Base-by-base conservation (phyloP, 2,797 vertebrate genomes). In the Tadarida brasiliensis region DNA sequence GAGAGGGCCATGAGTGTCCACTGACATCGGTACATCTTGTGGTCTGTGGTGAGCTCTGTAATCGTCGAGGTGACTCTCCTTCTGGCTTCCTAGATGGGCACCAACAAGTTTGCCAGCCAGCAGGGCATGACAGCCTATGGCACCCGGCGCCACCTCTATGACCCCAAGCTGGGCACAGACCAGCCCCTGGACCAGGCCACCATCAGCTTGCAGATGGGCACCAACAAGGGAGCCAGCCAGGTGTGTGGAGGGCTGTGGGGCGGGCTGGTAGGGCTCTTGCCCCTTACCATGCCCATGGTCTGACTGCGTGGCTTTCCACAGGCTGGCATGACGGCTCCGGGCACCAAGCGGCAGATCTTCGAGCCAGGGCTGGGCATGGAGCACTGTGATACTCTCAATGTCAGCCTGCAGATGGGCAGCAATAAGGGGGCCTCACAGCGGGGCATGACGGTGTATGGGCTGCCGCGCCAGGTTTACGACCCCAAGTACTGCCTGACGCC, bases 121-220 rank as follows among this genome's bases (percentile, higher is more conserved):
- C 99, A 99, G 96, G 99, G 99, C 33, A 99, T 99, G 99, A 99
- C 99, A 0, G 99, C 99, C 0, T 99, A 99, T 0, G 99, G 99
- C 68, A 99, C 99, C 15, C 98, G 99, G 59, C 99, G 99, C 84
- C 99, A 99, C 96, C 99, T 99, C 78, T 99, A 99, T 1, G 99
- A 99, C 87, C 99, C 99, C 86, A 99, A 99, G 95, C 98, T 99
- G 51, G 99, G 98, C 84, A 99, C 99, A 20, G 99, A 99, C 26
- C 99, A 98, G 92, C 99, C 99, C 2, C 11, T 99, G 97, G 99
- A 99, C 98, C 99, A 99, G 91, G 99, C 99, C 2, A 99, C 99
- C 26, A 99, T 99, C 98, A 99, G 99, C 97, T 98, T 99, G 78
- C 99, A 99, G 98, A 99, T 99, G 99, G 99, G 99, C 95, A 99